phyloP scores from a whole-genome alignment of 2,888 invertebrate genomes.

The Nezara viridula region DNA sequence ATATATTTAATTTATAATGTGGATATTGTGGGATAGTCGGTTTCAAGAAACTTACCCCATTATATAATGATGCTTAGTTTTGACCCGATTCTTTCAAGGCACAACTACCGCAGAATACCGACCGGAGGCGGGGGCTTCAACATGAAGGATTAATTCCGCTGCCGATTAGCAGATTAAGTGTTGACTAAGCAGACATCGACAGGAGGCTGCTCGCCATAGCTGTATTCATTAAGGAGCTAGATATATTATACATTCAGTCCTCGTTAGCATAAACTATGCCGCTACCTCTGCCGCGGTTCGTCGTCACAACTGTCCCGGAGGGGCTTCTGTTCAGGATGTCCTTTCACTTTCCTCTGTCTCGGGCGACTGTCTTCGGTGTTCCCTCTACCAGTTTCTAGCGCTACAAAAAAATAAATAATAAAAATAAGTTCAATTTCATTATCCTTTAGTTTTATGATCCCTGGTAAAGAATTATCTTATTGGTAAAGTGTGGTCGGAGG shows the following conservation, averaged over 20 bases:
- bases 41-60: no score
- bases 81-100: no score
- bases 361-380: background rate
- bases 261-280: conserved; percentile 37
- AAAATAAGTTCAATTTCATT: no score
- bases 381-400: background rate
- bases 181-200: background rate
- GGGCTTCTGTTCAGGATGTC: background rate
- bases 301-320: no score
- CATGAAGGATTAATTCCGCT: background rate
- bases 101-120: background rate
- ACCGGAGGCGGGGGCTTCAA: background rate
- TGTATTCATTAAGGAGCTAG: background rate
- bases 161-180: conserved; percentile 19
- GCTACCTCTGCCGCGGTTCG: background rate
- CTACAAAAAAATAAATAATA: no score
- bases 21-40: no score
- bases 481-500: no score
- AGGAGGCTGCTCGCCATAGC: background rate
- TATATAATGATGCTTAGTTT: no score
- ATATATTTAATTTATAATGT: no score
- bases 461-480: no score
- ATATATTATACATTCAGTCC: conserved; percentile 26
- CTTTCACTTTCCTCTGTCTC: conserved; percentile 18
- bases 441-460: no score